Percentiles rank a stretch among this genome's conserved stretches.
phyloP scores from a whole-genome alignment of 2,113 vertebrate species.

The Chaetorhynchus papuensis region DNA sequence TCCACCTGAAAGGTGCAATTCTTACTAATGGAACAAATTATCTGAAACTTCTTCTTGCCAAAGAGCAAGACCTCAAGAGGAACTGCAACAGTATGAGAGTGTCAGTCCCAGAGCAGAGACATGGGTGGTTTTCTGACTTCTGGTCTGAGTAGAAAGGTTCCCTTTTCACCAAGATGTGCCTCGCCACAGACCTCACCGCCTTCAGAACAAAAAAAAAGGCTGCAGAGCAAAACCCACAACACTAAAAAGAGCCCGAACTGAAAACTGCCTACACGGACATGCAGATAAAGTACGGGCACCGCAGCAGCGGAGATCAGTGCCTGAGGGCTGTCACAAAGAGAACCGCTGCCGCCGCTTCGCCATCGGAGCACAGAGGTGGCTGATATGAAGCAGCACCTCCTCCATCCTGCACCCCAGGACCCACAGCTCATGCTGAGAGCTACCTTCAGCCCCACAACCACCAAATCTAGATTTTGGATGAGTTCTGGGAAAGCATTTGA shows the following conservation, averaged over 20 bases:
- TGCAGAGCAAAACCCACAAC: background rate
- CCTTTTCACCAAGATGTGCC: background rate
- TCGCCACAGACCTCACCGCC: background rate
- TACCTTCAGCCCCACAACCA: background rate
- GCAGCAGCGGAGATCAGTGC: background rate
- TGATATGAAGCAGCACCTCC: background rate
- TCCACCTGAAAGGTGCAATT: background rate
- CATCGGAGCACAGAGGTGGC: background rate
- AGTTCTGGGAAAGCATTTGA: background rate
- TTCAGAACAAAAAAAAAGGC: background rate
- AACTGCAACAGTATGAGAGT: background rate
- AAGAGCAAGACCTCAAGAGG: background rate
- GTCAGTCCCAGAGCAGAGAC: background rate
- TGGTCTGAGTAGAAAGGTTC: constrained; percentile 19
- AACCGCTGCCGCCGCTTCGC: fast-evolving
- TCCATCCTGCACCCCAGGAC: background rate
- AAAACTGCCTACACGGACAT: background rate
- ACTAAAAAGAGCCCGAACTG: background rate
- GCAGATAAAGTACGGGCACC: background rate
- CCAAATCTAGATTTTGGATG: background rate
- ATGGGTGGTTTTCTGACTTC: background rate
- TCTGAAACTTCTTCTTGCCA: background rate
- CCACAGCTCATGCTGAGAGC: background rate
- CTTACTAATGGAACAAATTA: background rate
- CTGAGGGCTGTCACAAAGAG: background rate